Base-by-base conservation (phyloP, 1,140 invertebrate genomes). In the Lamellibrachia luymesi region DNA sequence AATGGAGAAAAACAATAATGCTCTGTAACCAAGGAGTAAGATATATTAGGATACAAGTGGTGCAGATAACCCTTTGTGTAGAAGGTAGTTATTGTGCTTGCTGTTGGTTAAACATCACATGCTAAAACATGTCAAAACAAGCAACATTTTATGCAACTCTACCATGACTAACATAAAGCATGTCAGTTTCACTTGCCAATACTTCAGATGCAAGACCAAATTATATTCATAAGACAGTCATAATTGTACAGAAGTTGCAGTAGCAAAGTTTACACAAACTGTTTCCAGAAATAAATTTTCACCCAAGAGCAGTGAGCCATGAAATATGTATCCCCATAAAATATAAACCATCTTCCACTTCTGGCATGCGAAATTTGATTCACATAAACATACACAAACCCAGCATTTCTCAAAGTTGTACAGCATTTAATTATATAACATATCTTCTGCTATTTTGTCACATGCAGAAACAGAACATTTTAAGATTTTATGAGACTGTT, bases 41-140 rank as follows among this genome's bases (percentile, higher is more conserved):
- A 38, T 38, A 38, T 38, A 38, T 38, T 1, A 38, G 38, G 38
- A 38, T 38, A 56, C 64, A 80, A 17, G 64, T 22, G 25, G 25
- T 22, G 17, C 38, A 80, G 64, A 10, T 22, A 22, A 6, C 64
- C 13, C 13, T 22, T 80, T 80, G 64, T 80, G 17, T 22, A 80
- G 64, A 22, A 80, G 64, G 64, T 17, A 80, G 13, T 80, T 80
- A 80, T 80, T 80, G 64, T 80, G 64, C 64, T 22, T 80, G 64
- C 64, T 80, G 64, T 22, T 80, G 64, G 5, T 80, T 56, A 56
- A 10, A 80, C 64, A 22, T 6, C 13, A 80, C 64, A 80, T 80
- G 64, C 64, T 80, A 80, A 80, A 80, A 80, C 64, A 56, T 56
- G 64, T 80, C 64, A 80, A 80, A 80, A 80, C 64, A 80, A 80